Percentiles rank a stretch among this genome's conserved stretches.
These are phyloP conservation scores for Zosterops borbonicus DNA, from an alignment of 2,113 vertebrate species.

Conservation along the genomic window DNA sequence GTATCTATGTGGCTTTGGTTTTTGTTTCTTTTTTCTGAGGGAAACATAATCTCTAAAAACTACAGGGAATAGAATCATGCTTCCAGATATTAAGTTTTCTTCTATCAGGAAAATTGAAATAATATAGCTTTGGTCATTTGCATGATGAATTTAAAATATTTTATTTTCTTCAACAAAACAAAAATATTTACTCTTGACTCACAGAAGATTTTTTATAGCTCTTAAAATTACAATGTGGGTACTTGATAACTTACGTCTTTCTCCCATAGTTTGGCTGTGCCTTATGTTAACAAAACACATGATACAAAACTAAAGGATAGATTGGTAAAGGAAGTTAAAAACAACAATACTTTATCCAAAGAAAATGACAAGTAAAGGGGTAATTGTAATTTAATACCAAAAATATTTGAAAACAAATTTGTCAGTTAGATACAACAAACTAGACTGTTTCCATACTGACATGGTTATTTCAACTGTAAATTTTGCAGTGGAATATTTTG, in stretches of 20 bases:
- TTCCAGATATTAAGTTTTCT: not conserved
- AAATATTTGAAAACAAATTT: not conserved
- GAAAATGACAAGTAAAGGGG: not conserved
- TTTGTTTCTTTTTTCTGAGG: not conserved
- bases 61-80: not conserved
- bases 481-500: not conserved
- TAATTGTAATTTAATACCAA: not conserved
- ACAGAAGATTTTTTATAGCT: not conserved
- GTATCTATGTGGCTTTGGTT: too few relatives aligned
- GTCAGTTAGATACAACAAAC: not conserved
- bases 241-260: not conserved
- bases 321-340: not conserved
- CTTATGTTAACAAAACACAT: not conserved
- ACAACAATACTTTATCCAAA: not conserved
- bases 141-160: not conserved
- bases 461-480: not conserved
- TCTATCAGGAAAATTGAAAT: not conserved
- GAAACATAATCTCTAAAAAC: not conserved
- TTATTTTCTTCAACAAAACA: not conserved
- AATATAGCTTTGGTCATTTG: not conserved
- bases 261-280: not conserved
- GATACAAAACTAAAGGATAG: not conserved
- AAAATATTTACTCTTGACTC: not conserved
- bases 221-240: not conserved
- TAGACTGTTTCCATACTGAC: not conserved